Percentiles rank a stretch among this genome's conserved stretches.
Evolutionary conservation across 2,797 vertebrate species (phyloP).

Genomic region (Tokudaia muenninki): DNA sequence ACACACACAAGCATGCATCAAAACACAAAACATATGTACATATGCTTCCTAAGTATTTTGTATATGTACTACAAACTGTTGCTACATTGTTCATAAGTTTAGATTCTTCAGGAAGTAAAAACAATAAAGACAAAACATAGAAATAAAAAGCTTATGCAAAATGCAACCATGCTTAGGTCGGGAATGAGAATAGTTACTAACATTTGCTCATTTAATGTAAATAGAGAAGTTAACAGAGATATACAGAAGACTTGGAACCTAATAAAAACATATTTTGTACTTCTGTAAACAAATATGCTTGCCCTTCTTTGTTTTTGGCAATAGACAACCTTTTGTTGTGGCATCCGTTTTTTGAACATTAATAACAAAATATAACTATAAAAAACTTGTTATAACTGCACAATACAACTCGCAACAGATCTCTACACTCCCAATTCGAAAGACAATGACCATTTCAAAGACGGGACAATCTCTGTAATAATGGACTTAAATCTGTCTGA

Average conservation of each 20-base stretch:
- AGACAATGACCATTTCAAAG: neutral
- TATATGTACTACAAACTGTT: neutral
- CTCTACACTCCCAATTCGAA: neutral
- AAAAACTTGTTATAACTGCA: neutral
- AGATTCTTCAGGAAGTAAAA: neutral
- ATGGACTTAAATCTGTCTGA: neutral
- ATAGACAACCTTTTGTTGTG: neutral
- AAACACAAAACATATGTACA: neutral
- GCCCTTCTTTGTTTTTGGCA: neutral
- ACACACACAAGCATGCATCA: too few species aligned
- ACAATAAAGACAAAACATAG: neutral
- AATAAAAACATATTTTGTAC: neutral
- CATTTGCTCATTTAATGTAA: neutral
- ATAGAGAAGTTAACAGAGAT: neutral
- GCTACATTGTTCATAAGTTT: neutral
- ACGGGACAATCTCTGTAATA: neutral
- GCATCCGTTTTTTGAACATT: neutral
- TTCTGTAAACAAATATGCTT: neutral
- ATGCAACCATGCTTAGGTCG: rapidly evolving
- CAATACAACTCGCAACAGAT: neutral
- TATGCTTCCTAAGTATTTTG: neutral
- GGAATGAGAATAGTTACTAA: neutral
- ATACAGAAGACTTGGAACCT: neutral
- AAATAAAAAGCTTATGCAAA: neutral
- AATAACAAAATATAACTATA: conserved; percentile 6